These are phyloP conservation scores for Galago senegalensis DNA, from an alignment of 2,797 vertebrate species.

Conservation along the genomic window DNA sequence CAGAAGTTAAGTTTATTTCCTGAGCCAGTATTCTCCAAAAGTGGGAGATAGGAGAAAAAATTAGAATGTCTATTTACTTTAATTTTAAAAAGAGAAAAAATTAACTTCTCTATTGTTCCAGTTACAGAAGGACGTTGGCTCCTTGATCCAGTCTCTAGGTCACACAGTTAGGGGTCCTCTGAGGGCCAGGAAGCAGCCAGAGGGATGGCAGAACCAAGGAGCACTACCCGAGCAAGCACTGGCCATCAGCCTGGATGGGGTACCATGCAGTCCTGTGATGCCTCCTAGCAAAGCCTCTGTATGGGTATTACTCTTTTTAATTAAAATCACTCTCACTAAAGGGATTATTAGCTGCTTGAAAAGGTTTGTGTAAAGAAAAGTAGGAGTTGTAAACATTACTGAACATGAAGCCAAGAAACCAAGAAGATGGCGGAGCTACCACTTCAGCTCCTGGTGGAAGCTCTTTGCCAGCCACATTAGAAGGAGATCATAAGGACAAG, in stretches of 20 bases:
- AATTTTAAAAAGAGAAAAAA: slow-evolving; percentile 52
- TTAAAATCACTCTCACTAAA: slow-evolving; percentile 27
- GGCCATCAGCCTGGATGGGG: neutral
- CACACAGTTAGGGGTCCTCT: neutral
- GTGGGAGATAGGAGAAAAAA: neutral
- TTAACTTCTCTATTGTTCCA: slow-evolving; percentile 3
- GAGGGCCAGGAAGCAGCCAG: neutral
- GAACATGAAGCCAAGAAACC: neutral
- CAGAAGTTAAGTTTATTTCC: slow-evolving; percentile 42
- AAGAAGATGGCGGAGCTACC: neutral
- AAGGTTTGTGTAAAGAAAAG: slow-evolving; percentile 45
- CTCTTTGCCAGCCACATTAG: neutral
- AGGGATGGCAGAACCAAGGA: neutral
- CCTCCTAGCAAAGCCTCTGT: neutral
- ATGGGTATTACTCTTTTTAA: neutral
- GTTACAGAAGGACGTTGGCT: neutral
- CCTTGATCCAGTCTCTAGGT: neutral
- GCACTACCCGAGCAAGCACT: neutral
- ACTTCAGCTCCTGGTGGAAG: neutral
- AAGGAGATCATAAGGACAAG: neutral
- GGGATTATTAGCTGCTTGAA: slow-evolving; percentile 45
- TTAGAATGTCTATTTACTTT: slow-evolving; percentile 16
- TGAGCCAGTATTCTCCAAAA: slow-evolving; percentile 17
- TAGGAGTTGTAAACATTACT: neutral
- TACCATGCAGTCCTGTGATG: neutral